Evolutionary conservation across 2,888 invertebrate genomes (phyloP).

Genomic region (Heliconius sara): DNA sequence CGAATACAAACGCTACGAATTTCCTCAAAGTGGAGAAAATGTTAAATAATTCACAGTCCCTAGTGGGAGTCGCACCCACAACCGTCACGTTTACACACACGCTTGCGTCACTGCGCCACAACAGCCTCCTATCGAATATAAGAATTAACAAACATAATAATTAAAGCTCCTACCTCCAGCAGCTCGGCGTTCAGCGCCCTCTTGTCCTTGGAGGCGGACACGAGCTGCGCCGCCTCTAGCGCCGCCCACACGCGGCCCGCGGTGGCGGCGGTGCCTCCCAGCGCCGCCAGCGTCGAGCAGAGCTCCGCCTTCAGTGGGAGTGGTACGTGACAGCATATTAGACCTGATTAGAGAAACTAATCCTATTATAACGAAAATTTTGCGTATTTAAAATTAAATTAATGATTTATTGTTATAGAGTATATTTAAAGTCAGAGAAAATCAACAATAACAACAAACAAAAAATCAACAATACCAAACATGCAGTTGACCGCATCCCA

Average conservation of each 20-base stretch:
- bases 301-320: slow-evolving; percentile 93
- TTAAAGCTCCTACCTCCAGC: slow-evolving; percentile 85
- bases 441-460: background rate
- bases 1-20: no score
- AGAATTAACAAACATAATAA: no score
- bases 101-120: no score
- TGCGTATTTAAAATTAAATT: no score
- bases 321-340: slow-evolving; percentile 94
- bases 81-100: no score
- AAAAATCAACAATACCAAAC: slow-evolving; percentile 74
- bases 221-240: slow-evolving; percentile 91
- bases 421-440: no score
- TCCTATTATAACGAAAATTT: no score
- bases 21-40: no score
- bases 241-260: slow-evolving; percentile 93
- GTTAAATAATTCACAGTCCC: no score
- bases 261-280: slow-evolving; percentile 90
- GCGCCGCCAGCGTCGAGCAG: slow-evolving; percentile 89
- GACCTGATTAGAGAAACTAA: slow-evolving; percentile 71
- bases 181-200: slow-evolving; percentile 91
- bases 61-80: no score
- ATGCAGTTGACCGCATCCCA: slow-evolving; percentile 93
- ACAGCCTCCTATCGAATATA: no score
- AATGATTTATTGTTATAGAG: no score
- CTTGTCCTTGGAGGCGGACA: slow-evolving; percentile 86